Base-by-base conservation (phyloP, 2,113 vertebrate species). In the Sander lucioperca region DNA sequence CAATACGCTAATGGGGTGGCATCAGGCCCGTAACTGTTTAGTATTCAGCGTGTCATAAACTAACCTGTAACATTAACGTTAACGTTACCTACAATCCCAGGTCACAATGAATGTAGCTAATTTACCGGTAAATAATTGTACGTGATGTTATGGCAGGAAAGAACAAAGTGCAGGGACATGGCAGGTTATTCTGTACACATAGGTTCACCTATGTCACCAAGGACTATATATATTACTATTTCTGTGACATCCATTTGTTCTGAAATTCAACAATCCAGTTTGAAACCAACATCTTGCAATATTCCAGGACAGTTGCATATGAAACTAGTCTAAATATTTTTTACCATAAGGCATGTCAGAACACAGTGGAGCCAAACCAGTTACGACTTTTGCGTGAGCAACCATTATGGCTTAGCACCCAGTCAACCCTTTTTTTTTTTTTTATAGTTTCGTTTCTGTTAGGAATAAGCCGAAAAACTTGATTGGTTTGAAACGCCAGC, bases 151-250 rank as follows among this genome's bases (percentile, higher is more conserved):
- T 67, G 62, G 5, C 45, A 59, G 57, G 25, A 48, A 56, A 75
- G 92, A 82, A 77, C 90, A 91, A 95, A 94, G 92, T 93, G 64
- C 94, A 91, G 69, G 23, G 61, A 82, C 75, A 77, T 70, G 51
- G 16, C 36, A 50, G 64, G 82, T 92, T 79, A 83, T 56, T 69
- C 50, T 80, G 68, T 91, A 68, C 86, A 83, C 51, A 75, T 88
- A 75, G 25, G 80, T 90, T 90, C 61, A 84, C 45, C n/a, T 8
- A 5, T 65, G 72, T 79, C 74, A 84, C 30, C 33, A 1, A 0
- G 10, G 3, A 27, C 67, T 54, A 47, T 71, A 64, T 74, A 64
- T 51, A 58, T 21, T 16, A 23, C 33, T 54, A 2, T 80, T 48
- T 48, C 15, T 18, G 15, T 68, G 50, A 79, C 56, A 59, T 69